Evolutionary conservation across 2,888 invertebrate species (phyloP).

Genomic region (Drosophila emarginata): DNA sequence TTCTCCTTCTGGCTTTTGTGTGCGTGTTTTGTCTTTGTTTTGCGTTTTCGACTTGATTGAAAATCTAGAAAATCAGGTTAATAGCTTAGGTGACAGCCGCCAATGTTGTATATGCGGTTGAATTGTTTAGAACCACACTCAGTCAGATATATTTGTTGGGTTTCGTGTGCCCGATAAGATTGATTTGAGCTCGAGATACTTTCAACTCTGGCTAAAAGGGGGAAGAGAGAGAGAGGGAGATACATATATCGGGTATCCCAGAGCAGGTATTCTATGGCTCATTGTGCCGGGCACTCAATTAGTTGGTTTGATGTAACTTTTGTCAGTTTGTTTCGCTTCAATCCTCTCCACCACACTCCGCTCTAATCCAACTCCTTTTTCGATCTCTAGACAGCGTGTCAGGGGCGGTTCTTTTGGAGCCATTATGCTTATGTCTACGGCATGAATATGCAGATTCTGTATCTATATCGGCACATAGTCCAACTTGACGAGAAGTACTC

Average conservation of each 20-base stretch:
- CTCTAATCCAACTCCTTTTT: slow-evolving; percentile 25
- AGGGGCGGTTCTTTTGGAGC: slow-evolving; percentile 70
- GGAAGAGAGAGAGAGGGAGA: neutral
- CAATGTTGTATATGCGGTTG: slow-evolving; percentile 77
- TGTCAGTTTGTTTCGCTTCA: slow-evolving; percentile 47
- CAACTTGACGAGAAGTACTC: slow-evolving; percentile 46
- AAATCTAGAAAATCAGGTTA: slow-evolving; percentile 80
- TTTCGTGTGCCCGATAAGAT: slow-evolving; percentile 69
- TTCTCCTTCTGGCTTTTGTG: slow-evolving; percentile 51
- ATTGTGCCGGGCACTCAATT: slow-evolving; percentile 75
- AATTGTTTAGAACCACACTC: slow-evolving; percentile 66
- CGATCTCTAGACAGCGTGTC: slow-evolving; percentile 64
- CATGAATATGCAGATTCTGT: slow-evolving; percentile 72
- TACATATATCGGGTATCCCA: slow-evolving; percentile 13
- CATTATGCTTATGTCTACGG: slow-evolving; percentile 66
- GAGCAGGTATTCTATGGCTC: slow-evolving; percentile 56
- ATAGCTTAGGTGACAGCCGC: slow-evolving; percentile 79
- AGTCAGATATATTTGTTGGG: slow-evolving; percentile 27
- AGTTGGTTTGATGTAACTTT: slow-evolving; percentile 75
- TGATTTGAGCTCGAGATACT: slow-evolving; percentile 72
- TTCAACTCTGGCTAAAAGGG: slow-evolving; percentile 14
- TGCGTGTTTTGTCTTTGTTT: slow-evolving; percentile 54
- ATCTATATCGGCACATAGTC: slow-evolving; percentile 10
- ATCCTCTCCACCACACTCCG: neutral
- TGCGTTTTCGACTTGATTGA: slow-evolving; percentile 73